These are phyloP conservation scores for Chelonia mydas DNA, from an alignment of 2,797 vertebrate species.

Conservation along the genomic window DNA sequence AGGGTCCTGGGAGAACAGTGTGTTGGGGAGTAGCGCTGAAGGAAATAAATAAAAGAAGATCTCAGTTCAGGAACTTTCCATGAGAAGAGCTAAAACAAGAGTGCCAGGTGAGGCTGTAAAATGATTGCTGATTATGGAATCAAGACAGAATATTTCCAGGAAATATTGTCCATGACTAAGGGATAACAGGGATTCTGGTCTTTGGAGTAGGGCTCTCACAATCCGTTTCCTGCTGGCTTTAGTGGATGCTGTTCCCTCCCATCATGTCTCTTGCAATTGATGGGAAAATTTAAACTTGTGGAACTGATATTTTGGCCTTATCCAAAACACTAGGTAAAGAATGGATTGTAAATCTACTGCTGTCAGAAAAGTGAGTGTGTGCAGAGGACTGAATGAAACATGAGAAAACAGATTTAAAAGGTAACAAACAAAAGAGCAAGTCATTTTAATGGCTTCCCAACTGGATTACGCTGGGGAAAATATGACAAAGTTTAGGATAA, in stretches of 20 bases:
- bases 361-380: not conserved
- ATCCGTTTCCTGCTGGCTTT: not conserved
- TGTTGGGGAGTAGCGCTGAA: not conserved
- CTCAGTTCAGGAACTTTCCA: not conserved
- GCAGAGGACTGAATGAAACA: slow-evolving; percentile 1
- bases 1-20: not conserved
- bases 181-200: not conserved
- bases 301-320: not conserved
- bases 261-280: not conserved
- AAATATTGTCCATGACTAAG: slow-evolving; percentile 4
- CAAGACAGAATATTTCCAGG: not conserved
- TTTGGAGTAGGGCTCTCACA: not conserved
- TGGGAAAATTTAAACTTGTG: not conserved
- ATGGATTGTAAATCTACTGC: not conserved
- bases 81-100: not conserved
- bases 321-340: not conserved
- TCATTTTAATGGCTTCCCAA: not conserved
- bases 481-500: not conserved
- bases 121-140: not conserved
- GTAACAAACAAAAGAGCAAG: not conserved
- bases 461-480: not conserved
- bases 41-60: not conserved
- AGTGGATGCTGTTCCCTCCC: not conserved
- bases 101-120: not conserved
- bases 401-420: not conserved